phyloP scores from a whole-genome alignment of 2,888 invertebrate species.

The Tenthredo distinguenda region DNA sequence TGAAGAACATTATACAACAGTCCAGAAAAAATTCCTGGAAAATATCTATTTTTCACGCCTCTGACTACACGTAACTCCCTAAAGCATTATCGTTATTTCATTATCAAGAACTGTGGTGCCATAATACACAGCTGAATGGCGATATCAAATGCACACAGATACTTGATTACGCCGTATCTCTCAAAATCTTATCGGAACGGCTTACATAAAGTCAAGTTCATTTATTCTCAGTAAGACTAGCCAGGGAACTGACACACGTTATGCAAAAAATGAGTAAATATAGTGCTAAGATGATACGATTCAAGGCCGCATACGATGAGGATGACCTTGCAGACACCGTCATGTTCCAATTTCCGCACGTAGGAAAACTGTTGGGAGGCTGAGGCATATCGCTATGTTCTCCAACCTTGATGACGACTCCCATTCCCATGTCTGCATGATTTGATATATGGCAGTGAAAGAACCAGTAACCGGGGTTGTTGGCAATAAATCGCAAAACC shows the following conservation, averaged over 20 bases:
- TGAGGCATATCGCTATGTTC: constrained; percentile 69
- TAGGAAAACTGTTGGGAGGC: constrained; percentile 71
- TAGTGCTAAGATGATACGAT: not conserved
- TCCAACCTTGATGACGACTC: constrained; percentile 76
- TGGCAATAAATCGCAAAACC: constrained; percentile 77
- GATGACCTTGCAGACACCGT: not conserved
- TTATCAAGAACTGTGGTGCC: not conserved
- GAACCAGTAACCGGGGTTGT: constrained; percentile 79
- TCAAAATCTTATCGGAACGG: not conserved
- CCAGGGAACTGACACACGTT: not conserved
- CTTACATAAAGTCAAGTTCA: not conserved
- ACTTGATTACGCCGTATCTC: not conserved
- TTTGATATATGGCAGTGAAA: constrained; percentile 79
- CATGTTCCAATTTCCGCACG: constrained; percentile 69
- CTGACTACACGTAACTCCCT: no score
- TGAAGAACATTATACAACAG: no score
- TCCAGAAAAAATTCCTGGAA: no score
- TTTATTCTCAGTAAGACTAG: not conserved
- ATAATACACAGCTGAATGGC: not conserved
- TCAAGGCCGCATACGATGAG: not conserved
- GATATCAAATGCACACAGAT: not conserved
- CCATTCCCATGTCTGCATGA: constrained; percentile 79
- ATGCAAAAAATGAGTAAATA: not conserved
- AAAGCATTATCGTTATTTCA: no score
- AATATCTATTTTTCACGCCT: no score